Base-by-base conservation (phyloP, 2,888 invertebrate genomes). In the Formica aserva region DNA sequence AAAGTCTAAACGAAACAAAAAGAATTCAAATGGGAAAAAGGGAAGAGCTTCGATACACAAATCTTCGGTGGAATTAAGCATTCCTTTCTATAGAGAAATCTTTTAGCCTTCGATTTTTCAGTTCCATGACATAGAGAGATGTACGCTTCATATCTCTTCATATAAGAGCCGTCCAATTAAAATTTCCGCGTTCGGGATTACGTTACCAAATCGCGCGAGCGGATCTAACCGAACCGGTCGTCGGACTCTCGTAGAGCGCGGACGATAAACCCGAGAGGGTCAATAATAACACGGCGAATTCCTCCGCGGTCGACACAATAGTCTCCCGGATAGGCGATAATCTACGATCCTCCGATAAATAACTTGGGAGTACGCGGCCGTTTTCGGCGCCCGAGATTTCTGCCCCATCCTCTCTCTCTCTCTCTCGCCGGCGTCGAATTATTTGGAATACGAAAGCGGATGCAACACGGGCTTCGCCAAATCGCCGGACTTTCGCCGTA, bases 281-380 rank as follows among this genome's bases (percentile, higher is more conserved):
- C 18, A 60, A 69, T 32, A 45, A 71, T 60, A 80, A 80, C 18
- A 13, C 60, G 57, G 57, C 78, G 13, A 60, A 78, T 60, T 69
- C 45, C 69, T 60, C 22, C 11, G 55, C 15, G 48, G 8, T 22
- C 26, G 18, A 13, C 45, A 69, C 78, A 60, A 80, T 71, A 9
- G 41, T 32, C 32, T 0, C 26, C 8, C 45, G 57, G 35, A 60
- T 13, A 77, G 65, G 29, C 63, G 60, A 83, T 86, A 75, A 86
- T 67, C 41, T 57, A 71, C 38, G 69, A 86, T 78, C 15, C 66
- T 29, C 9, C 45, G 57, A 82, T 87, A 84, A 87, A 87, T 87
- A 71, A 80, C 74, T 41, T 60, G 4, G 22, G 8, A 26, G 57
- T n/a, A 15, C 67, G 18, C 67, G 57, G 45, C 32, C 69, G 48